Evolutionary conservation across 2,113 vertebrate genomes (phyloP).

Genomic region (Arvicanthis niloticus): DNA sequence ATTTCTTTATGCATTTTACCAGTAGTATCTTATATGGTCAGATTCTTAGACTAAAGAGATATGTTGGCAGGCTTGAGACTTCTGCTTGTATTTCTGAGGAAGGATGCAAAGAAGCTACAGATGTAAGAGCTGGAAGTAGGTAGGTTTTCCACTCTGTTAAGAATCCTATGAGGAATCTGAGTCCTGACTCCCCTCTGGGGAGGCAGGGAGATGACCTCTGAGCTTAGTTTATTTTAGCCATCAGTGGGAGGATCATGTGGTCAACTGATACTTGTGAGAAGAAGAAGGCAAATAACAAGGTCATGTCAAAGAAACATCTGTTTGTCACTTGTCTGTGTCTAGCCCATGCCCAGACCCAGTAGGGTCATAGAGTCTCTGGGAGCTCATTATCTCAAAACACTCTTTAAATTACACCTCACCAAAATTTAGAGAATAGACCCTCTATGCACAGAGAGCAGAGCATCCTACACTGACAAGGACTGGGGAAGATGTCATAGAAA

Average conservation of each 20-base stretch:
- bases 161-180: fast-evolving
- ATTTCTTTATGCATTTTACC: slow-evolving; percentile 33
- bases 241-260: fast-evolving
- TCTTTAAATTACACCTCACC: fast-evolving
- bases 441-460: neutral
- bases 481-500: neutral
- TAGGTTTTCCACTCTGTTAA: fast-evolving
- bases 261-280: neutral
- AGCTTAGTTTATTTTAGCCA: neutral
- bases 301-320: neutral
- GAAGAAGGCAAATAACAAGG: neutral
- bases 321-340: too few species aligned
- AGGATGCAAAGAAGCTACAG: neutral
- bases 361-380: neutral
- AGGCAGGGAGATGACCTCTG: too few species aligned
- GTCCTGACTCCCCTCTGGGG: fast-evolving
- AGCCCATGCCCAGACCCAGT: fast-evolving
- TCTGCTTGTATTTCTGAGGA: fast-evolving
- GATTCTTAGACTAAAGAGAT: slow-evolving; percentile 18
- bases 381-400: neutral
- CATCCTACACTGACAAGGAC: neutral
- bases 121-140: neutral
- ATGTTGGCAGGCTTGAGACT: neutral
- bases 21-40: neutral
- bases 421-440: neutral